phyloP scores from a whole-genome alignment of 2,888 invertebrate genomes.

The Sepioteuthis lessoniana region DNA sequence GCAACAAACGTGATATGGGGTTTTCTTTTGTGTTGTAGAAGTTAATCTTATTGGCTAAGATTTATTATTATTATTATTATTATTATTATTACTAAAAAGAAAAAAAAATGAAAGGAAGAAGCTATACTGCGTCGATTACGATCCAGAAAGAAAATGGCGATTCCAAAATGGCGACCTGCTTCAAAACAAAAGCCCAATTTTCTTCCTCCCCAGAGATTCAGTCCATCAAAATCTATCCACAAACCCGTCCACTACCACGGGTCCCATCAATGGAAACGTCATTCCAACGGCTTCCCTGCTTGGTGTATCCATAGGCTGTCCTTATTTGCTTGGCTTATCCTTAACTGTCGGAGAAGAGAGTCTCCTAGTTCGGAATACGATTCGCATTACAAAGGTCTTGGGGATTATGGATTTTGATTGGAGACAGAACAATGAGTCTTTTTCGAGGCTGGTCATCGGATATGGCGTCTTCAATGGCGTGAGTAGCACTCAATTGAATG shows the following conservation, averaged over 20 bases:
- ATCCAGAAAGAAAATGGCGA: background rate
- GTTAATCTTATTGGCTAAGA: background rate
- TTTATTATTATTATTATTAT: background rate
- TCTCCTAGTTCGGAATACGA: background rate
- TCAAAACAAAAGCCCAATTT: background rate
- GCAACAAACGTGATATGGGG: background rate
- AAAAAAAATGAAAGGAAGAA: background rate
- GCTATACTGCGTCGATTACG: background rate
- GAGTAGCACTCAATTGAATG: conserved; percentile 6
- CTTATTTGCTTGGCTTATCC: background rate
- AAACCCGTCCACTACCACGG: background rate
- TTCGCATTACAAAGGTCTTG: background rate
- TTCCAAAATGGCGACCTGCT: background rate
- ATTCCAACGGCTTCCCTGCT: background rate
- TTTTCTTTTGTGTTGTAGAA: background rate
- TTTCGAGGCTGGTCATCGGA: background rate
- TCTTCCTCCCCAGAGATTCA: background rate
- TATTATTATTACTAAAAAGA: background rate
- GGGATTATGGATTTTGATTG: background rate
- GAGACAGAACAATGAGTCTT: background rate
- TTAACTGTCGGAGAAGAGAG: background rate
- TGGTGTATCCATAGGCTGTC: background rate
- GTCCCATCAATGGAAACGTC: background rate
- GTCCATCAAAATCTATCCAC: background rate
- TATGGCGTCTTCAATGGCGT: background rate